Percentiles rank a stretch among this genome's conserved stretches.
Evolutionary conservation across 2,888 invertebrate genomes (phyloP).

Genomic region (Agonopterix subpropinquella): DNA sequence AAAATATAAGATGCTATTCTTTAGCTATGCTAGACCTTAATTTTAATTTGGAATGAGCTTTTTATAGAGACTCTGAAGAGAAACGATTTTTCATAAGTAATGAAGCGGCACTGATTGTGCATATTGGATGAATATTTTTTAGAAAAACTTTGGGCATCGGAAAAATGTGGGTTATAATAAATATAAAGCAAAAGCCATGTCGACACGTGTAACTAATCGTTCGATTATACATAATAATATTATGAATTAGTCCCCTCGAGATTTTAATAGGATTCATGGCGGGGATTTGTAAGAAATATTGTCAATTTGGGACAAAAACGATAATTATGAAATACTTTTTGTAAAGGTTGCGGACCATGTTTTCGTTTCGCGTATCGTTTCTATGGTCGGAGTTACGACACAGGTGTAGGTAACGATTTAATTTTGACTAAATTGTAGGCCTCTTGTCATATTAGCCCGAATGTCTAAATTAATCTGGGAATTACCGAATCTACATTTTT

Average conservation of each 20-base stretch:
- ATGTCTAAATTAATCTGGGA: conserved; percentile 37
- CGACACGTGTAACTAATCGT: conserved; percentile 68
- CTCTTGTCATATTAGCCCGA: conserved; percentile 27
- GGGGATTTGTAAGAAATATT: conserved; percentile 36
- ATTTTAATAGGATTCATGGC: conserved; percentile 33
- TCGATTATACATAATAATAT: conserved; percentile 46
- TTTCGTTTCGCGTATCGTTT: too few relatives aligned
- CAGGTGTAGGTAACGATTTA: conserved; percentile 64
- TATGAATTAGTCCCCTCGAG: conserved; percentile 36
- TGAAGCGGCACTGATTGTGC: conserved; percentile 71
- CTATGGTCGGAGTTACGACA: conserved; percentile 14
- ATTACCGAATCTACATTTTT: conserved; percentile 27
- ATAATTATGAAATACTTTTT: conserved; percentile 16
- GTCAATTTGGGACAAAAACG: conserved; percentile 8
- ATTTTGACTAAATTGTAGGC: conserved; percentile 30
- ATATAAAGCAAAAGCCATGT: conserved; percentile 50
- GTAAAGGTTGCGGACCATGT: neutral
- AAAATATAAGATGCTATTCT: conserved; percentile 47
- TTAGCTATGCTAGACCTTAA: conserved; percentile 68
- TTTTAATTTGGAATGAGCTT: conserved; percentile 74
- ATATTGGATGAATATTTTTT: conserved; percentile 69
- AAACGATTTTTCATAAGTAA: conserved; percentile 73
- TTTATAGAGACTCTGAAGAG: conserved; percentile 67
- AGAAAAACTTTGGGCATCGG: conserved; percentile 45
- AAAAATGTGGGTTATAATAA: conserved; percentile 58